Conservation (phyloP, 64 coral and sea anemone species). For the Stichodactyla mertensii region DNA sequence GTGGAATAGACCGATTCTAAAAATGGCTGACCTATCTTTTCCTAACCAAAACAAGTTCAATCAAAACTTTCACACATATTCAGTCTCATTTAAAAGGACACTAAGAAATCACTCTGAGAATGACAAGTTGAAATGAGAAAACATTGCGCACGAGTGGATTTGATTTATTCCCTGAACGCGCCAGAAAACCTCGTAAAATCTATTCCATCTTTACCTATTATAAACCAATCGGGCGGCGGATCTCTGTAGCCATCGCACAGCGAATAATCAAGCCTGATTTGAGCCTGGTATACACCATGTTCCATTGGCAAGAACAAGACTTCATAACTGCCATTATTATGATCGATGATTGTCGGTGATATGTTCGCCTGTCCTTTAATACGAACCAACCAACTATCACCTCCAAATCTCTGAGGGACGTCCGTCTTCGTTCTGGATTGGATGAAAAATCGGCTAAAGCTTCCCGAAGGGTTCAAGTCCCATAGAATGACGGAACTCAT, state of each 20-base stretch:
- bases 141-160: too few relatives aligned
- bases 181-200: background rate
- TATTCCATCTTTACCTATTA: constrained; percentile 59
- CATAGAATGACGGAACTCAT: constrained; percentile 56
- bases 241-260: constrained; percentile 79
- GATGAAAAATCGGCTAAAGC: constrained; percentile 82
- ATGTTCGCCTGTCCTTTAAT: constrained; percentile 56
- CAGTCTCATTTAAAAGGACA: too few relatives aligned
- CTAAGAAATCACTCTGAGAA: too few relatives aligned
- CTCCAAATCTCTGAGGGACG: constrained; percentile 51
- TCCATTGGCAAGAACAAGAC: constrained; percentile 79
- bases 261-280: constrained; percentile 78
- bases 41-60: too few relatives aligned
- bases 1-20: too few relatives aligned
- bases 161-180: too few relatives aligned
- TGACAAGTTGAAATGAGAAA: too few relatives aligned
- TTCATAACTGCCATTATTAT: constrained; percentile 78
- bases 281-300: constrained; percentile 52
- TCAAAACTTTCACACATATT: too few relatives aligned
- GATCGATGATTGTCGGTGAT: constrained; percentile 77
- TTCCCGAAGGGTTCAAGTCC: constrained; percentile 69
- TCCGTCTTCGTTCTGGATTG: constrained; percentile 59
- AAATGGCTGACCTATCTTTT: too few relatives aligned
- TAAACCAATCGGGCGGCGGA: constrained; percentile 87
- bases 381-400: constrained; percentile 85